Evolutionary conservation across 2,888 invertebrate species (phyloP), one percentile per base, ranked within the genome.

Genomic region (Carabus problematicus): DNA sequence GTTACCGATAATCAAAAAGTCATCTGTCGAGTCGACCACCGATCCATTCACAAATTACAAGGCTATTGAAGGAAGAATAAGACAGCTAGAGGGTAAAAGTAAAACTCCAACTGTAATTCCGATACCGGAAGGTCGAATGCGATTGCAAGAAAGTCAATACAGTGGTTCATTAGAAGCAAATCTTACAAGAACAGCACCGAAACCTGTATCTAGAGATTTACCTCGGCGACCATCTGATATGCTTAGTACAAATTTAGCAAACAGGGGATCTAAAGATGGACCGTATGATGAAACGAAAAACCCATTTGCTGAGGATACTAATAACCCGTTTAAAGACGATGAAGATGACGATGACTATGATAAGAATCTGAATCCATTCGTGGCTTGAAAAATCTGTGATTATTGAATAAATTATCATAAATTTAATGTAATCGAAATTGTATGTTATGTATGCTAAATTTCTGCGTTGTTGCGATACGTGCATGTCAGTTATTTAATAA

Each of bases 301-400:
- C 79, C 90, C 91, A 0, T 91, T 91, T 75, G 85, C 79, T 40
- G 72, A 77, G 60, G 75, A 76, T 62, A 75, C 75, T 56, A 70
- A 82, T 0, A 84, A 84, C 54, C 68, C 68, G 16, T 68, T 68
- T 43, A 54, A 47, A 59, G 83, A 79, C 12, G 85, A 83, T 4
- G 78, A 82, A 47, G 85, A 85, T 54, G 83, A 85, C 1, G 84
- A 85, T 72, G 89, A 91, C 77, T 92, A 92, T 77, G 91, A 93
- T 81, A 89, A 88, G 74, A 91, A 90, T 80, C 83, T 91, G 64
- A 92, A 93, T 80, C 92, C 92, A 1, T 93, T 92, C 79, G 82
- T 85, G 41, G 60, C 42, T 16, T 67, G 72, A 84, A 83, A 84
- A 84, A 45, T 43, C 70, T 60, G 64, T 60, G 59, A 63, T 49